Evolutionary conservation across 1,140 invertebrate species (phyloP).

Genomic region (Calephelis nemesis): DNA sequence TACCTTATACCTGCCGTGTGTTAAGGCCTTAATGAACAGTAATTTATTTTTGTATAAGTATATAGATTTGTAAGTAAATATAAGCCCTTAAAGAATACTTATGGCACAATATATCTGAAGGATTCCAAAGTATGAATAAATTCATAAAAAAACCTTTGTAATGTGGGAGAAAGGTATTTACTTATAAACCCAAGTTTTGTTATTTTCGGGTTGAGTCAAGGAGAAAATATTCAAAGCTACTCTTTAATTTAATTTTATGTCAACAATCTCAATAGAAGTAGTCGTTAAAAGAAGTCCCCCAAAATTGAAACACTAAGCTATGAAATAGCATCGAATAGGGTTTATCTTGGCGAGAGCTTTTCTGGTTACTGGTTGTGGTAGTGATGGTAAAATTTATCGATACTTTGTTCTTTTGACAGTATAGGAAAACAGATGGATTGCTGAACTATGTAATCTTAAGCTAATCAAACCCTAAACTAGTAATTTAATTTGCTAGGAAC

Average conservation of each 20-base stretch:
- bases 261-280: slow-evolving; percentile 11
- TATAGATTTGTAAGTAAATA: no score
- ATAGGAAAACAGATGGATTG: no score
- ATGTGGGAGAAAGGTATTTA: neutral
- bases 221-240: slow-evolving; percentile 11
- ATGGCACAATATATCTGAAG: no score
- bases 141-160: neutral
- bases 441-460: no score
- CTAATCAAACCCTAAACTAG: no score
- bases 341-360: slow-evolving; percentile 6
- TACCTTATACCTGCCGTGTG: no score
- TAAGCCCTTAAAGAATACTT: no score
- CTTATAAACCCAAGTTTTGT: slow-evolving; percentile 6
- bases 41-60: no score
- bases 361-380: neutral
- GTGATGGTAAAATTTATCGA: slow-evolving; percentile 1
- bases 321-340: neutral
- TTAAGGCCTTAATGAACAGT: no score
- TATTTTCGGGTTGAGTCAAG: slow-evolving; percentile 5
- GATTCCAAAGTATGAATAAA: neutral
- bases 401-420: no score
- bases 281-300: slow-evolving; percentile 14
- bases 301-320: slow-evolving; percentile 12
- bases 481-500: no score
- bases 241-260: slow-evolving; percentile 14